phyloP scores from a whole-genome alignment of 2,113 vertebrate genomes.

The Aegypius monachus region DNA sequence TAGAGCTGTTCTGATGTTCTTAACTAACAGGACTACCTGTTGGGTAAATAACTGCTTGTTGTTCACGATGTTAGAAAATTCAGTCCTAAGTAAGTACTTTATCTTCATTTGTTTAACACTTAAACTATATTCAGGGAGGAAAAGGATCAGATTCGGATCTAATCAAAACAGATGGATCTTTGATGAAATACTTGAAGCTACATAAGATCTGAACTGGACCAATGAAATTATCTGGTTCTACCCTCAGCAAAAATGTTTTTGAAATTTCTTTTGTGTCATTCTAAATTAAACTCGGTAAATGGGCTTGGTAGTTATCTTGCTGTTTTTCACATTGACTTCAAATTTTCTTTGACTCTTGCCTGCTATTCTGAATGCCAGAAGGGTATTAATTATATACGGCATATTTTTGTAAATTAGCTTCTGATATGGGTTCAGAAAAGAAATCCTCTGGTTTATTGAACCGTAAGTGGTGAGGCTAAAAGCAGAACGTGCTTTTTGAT shows the following conservation, averaged over 20 bases:
- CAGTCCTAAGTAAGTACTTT: background rate
- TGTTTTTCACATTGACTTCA: background rate
- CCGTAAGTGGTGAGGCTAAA: slow-evolving; percentile 3
- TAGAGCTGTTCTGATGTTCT: background rate
- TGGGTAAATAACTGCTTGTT: background rate
- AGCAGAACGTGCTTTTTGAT: background rate
- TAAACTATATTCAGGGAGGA: background rate
- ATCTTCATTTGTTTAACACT: background rate
- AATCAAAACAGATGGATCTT: background rate
- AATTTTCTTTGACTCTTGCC: background rate
- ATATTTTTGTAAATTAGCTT: slow-evolving; percentile 16
- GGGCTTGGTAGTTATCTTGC: background rate
- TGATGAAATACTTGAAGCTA: background rate
- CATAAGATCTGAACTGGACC: background rate
- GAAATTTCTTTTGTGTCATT: background rate
- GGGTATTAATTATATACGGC: background rate
- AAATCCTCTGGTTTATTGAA: background rate
- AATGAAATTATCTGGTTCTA: background rate
- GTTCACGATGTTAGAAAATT: background rate
- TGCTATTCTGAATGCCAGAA: background rate
- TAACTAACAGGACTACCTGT: background rate
- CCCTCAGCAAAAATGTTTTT: background rate
- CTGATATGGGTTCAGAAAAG: background rate
- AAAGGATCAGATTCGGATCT: background rate
- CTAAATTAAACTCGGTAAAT: background rate